Evolutionary conservation across 2,797 vertebrate species (phyloP), one percentile per base, ranked within the genome.

Genomic region (Rhinichthys osculus): DNA sequence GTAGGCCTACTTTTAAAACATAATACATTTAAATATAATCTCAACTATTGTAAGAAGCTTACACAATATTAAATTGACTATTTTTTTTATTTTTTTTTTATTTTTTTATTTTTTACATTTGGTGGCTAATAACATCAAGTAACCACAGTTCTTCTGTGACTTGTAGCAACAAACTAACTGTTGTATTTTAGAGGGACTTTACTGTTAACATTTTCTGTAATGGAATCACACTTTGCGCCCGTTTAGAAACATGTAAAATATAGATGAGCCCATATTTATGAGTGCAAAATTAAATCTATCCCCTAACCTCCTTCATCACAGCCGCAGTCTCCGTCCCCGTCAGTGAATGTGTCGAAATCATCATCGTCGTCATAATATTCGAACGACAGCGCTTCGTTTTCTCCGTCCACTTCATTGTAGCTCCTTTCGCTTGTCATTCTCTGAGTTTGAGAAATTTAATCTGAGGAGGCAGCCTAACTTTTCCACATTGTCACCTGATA

Each of bases 291-390:
- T 19, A 86, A 38, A 74, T 72, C 3, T 57, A 11, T 2, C 30
- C 78, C 84, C 94, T 93, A 92, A 97, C 97, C 96, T 94, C 95
- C 96, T 92, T 96, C 96, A 88, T 96, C 96, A 64, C 94, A 93
- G 81, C 93, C 94, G 89, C 95, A 95, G 90, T 95, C 95, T 85
- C 89, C 94, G 73, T 96, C 96, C 0, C 91, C 94, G 89, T 96
- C 96, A 50, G 95, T 93, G 83, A 96, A 96, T 64, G 95, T 93
- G 83, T 95, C 95, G 71, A 96, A 92, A 86, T 95, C 95, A 81
- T 96, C 92, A 16, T 93, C 92, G 13, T 91, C 92, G 35, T 91
- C 90, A 47, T 92, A 93, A 50, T 91, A 93, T n/a, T 81, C 87
- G 44, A 94, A 89, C 30, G 92, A 92, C 85, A 94, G 91, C 69